A percentile compares a stretch with the other conserved stretches of the same genome.
phyloP scores from a whole-genome alignment of 1,140 invertebrate genomes.

The Xylocopa sonorina region DNA sequence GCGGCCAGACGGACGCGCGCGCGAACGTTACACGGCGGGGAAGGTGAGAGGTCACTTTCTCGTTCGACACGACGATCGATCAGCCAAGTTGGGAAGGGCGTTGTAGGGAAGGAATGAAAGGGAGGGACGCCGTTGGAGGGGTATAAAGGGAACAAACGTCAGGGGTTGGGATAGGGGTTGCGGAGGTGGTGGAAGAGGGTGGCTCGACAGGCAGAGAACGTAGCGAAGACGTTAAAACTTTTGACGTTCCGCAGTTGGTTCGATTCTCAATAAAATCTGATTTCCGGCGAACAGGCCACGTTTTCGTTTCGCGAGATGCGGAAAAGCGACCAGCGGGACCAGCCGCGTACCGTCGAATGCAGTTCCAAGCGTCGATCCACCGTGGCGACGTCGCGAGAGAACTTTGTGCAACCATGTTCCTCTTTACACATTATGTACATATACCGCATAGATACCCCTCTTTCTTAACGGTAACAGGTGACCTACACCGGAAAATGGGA shows the following conservation, averaged over 20 bases:
- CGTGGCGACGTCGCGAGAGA: constrained; percentile 42
- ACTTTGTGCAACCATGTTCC: constrained; percentile 53
- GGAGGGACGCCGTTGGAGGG: not conserved
- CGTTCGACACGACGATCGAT: constrained; percentile 53
- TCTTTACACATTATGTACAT: constrained; percentile 52
- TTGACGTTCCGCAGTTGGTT: constrained; percentile 40
- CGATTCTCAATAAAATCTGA: constrained; percentile 66
- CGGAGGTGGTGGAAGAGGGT: too few relatives aligned
- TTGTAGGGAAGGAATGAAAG: not conserved
- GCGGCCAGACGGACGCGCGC: constrained; percentile 37
- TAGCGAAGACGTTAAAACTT: constrained; percentile 58
- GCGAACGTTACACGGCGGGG: not conserved
- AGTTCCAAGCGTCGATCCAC: constrained; percentile 47
- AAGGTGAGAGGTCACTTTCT: constrained; percentile 61
- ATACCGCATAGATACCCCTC: constrained; percentile 10
- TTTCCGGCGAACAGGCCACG: constrained; percentile 33
- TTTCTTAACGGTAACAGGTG: constrained; percentile 4
- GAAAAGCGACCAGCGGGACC: constrained; percentile 30
- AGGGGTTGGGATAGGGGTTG: not conserved
- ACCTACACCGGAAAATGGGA: too few relatives aligned
- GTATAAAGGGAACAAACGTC: not conserved
- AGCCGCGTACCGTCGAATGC: constrained; percentile 39
- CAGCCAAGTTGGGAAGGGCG: not conserved
- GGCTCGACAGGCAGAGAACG: too few relatives aligned
- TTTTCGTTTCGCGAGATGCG: constrained; percentile 50